Conservation (phyloP, 2,113 vertebrate species). For the Manacus vitellinus region DNA sequence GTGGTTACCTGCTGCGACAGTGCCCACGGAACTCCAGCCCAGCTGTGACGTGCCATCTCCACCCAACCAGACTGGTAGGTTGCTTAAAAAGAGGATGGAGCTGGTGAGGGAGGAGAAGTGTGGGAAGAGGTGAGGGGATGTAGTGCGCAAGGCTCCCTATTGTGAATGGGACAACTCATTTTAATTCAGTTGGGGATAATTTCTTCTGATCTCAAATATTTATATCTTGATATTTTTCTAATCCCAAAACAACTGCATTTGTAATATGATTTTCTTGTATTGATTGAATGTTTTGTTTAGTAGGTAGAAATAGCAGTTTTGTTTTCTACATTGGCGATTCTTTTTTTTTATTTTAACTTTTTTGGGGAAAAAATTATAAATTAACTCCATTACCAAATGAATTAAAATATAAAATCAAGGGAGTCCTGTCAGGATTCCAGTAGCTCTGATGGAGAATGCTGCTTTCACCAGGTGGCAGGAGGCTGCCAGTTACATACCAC, state of each 20-base stretch:
- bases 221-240: background rate
- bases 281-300: background rate
- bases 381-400: background rate
- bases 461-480: background rate
- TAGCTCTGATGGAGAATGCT: background rate
- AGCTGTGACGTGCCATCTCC: fast-evolving
- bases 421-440: background rate
- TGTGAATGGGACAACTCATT: fast-evolving
- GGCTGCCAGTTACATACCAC: background rate
- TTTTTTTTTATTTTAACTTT: background rate
- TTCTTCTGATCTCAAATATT: background rate
- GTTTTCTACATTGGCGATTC: background rate
- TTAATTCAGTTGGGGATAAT: background rate
- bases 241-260: background rate
- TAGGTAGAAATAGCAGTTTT: background rate
- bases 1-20: fast-evolving
- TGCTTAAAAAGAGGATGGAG: background rate
- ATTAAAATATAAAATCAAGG: background rate
- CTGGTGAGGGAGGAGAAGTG: fast-evolving
- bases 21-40: background rate
- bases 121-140: background rate
- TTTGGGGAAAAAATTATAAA: background rate
- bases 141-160: background rate
- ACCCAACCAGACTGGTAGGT: background rate
- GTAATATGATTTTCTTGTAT: background rate